Percentiles rank a stretch among this genome's conserved stretches.
Conservation (phyloP, 1,140 invertebrate species). For the Aphaenogaster ashmeadi region DNA sequence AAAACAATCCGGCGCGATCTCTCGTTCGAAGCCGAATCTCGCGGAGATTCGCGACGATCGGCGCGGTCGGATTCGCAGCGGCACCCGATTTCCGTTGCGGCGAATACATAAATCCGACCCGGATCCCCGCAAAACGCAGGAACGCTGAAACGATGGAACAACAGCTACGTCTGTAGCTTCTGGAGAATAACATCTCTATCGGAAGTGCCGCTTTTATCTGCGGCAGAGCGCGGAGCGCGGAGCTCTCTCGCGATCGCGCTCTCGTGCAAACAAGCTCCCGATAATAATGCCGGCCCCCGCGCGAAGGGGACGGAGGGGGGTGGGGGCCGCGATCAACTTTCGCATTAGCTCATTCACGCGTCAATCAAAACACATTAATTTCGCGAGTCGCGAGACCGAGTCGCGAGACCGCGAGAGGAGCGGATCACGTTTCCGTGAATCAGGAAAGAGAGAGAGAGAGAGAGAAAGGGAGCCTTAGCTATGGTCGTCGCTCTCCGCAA, state of each 20-base stretch:
- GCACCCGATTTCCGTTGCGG: too few species aligned
- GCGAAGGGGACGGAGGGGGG: too few species aligned
- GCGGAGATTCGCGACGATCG: background rate
- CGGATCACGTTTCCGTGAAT: slow-evolving; percentile 22
- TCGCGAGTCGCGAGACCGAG: slow-evolving; percentile 20
- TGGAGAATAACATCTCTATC: slow-evolving; percentile 54
- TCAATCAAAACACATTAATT: slow-evolving; percentile 55
- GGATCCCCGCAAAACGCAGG: too few species aligned
- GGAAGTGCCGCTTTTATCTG: slow-evolving; percentile 52
- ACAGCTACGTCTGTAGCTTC: slow-evolving; percentile 8
- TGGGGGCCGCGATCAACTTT: slow-evolving; percentile 4
- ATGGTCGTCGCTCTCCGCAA: slow-evolving; percentile 37
- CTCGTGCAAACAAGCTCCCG: slow-evolving; percentile 48
- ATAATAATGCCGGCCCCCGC: slow-evolving; percentile 16
- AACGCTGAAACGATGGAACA: background rate
- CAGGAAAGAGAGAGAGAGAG: background rate
- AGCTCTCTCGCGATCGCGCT: slow-evolving; percentile 33
- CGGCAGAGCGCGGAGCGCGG: background rate
- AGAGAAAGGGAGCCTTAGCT: background rate
- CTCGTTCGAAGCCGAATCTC: background rate
- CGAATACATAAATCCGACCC: too few species aligned
- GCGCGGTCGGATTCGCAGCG: too few species aligned
- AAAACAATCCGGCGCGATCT: slow-evolving; percentile 1
- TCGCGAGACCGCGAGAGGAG: slow-evolving; percentile 15
- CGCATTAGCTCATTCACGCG: slow-evolving; percentile 27